Evolutionary conservation across 2,888 invertebrate genomes (phyloP), one percentile per base, ranked within the genome.

Genomic region (Aleiodes alternator): DNA sequence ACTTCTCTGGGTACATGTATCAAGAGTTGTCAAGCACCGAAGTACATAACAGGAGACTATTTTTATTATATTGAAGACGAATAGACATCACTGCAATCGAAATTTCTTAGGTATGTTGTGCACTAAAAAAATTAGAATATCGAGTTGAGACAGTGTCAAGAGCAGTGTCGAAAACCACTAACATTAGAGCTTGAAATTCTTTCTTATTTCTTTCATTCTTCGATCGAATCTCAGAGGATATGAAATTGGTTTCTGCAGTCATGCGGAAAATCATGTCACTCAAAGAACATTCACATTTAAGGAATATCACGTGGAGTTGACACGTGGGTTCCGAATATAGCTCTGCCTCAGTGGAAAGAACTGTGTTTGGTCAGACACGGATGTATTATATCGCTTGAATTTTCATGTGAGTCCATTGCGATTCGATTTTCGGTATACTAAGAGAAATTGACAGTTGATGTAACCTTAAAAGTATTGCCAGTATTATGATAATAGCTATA

Each of bases 111-210:
- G 34, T 34, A 31, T 73, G 23, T 51, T 16, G 43, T 51, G 57
- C 51, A 68, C 51, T 34, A 43, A 43, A 61, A 61, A 61, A 51
- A 14, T 14, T 9, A 61, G 34, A 53, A 72, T 71, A 72, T 72
- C 34, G 53, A 61, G 48, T 23, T 64, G 64, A 50, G 38, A 51
- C 43, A 61, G 72, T 61, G 34, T 72, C 64, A 16, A 64, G 64
- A 43, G 64, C 64, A 64, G 64, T 14, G 12, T 4, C 34, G 14
- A 29, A 61, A 31, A 9, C 61, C 14, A 43, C 34, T 14, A 43
- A 14, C 71, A 61, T 48, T 31, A 2, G 7, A 51, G 57, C 38
- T 48, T 31, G 16, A 29, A 48, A 66, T 23, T 56, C 16, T 34
- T 59, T 59, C 34, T 59, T n/a, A 29, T 9, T 38, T 43, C 56